phyloP scores from a whole-genome alignment of 2,797 vertebrate species.

The Paedocypris micromegethes region DNA sequence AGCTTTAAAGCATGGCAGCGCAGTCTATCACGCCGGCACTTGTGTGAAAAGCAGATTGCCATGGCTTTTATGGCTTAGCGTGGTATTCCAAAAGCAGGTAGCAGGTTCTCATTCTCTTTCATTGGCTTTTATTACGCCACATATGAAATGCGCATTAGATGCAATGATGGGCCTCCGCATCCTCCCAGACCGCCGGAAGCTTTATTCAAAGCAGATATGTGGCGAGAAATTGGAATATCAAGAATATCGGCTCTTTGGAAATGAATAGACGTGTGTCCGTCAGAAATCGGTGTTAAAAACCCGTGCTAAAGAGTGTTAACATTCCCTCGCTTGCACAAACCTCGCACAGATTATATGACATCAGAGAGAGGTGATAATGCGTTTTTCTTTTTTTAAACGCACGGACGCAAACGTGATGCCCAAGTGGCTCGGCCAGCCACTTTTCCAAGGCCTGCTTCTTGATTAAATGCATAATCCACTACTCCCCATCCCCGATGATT shows the following conservation, averaged over 20 bases:
- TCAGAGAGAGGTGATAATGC: conserved; percentile 65
- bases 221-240: conserved; percentile 40
- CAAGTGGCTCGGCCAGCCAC: conserved; percentile 69
- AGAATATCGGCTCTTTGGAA: conserved; percentile 30
- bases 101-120: conserved; percentile 42
- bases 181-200: conserved; percentile 24
- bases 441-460: conserved; percentile 78
- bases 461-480: conserved; percentile 86
- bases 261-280: conserved; percentile 26
- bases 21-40: conserved; percentile 21
- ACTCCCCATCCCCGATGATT: conserved; percentile 74
- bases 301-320: conserved; percentile 13
- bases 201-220: conserved; percentile 40
- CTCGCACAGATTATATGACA: conserved; percentile 45
- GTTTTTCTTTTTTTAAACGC: conserved; percentile 52
- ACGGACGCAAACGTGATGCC: conserved; percentile 68
- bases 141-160: conserved; percentile 47
- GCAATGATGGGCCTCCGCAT: conserved; percentile 33
- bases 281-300: conserved; percentile 24
- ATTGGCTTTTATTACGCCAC: conserved; percentile 44
- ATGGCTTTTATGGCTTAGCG: conserved; percentile 47
- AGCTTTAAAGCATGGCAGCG: conserved; percentile 27
- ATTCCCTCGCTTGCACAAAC: conserved; percentile 6
- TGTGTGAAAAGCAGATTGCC: conserved; percentile 34
- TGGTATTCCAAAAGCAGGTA: conserved; percentile 40